Base-by-base conservation (phyloP, 1,140 invertebrate species). In the Drosophila yakuba region DNA sequence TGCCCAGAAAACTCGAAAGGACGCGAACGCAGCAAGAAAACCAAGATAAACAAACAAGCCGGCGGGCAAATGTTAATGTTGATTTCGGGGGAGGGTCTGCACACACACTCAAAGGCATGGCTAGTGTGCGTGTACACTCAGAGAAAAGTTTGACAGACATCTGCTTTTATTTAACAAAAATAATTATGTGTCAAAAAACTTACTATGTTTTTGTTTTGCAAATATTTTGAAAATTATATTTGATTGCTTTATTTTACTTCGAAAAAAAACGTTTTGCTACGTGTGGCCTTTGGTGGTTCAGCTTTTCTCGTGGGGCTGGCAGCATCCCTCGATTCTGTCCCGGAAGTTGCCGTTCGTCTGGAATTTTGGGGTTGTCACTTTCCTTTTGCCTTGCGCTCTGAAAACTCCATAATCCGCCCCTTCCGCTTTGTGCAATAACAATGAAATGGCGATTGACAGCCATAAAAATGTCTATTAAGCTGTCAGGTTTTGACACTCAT, bases 401-500 rank as follows among this genome's bases (percentile, higher is more conserved):
- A 23, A 64, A 68, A 38, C 60, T 50, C 32, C 23, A 44, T 50
- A 44, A 20, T 48, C n/a, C 38, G n/a, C 59, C 48, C 55, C 14
- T 28, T 28, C 43, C 23, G 11, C 41, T 36, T 25, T 39, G 61
- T 61, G 64, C 68, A 68, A 68, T 72, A 76, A 84, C 83, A 76
- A 73, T 73, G 83, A 81, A 81, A 82, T 55, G 47, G 62, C 62
- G 67, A 64, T 73, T 83, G 62, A 52, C 64, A 57, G 79, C 51
- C 69, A 79, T 90, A 80, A 90, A 83, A 86, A 55, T 69, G 79
- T 71, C 71, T 78, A 85, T 85, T 89, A 85, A 84, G 63, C 73
- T 85, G 84, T 90, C 88, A 90, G 80, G 74, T 75, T 76, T 77
- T 80, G 82, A 83, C 77, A 84, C 88, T 90, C 88, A 77, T 90